Evolutionary conservation across 1,140 invertebrate genomes (phyloP).

Genomic region (Pseudobourletiella spinata): DNA sequence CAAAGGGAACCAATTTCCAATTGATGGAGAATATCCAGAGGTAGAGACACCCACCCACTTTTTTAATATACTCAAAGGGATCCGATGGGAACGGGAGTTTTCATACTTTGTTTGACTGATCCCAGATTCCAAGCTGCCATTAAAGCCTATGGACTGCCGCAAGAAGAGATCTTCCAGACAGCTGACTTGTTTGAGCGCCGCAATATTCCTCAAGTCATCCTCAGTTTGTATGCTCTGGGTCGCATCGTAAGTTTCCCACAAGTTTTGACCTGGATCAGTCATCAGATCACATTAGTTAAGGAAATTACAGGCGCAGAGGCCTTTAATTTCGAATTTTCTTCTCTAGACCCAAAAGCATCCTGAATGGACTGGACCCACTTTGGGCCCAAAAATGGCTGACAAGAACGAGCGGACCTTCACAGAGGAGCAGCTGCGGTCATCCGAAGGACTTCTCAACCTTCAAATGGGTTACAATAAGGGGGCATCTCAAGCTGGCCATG

Average conservation of each 20-base stretch:
- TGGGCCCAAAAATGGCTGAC: slow-evolving; percentile 91
- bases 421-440: slow-evolving; percentile 85
- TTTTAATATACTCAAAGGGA: background rate
- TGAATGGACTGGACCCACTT: slow-evolving; percentile 75
- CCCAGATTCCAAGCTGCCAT: slow-evolving; percentile 85
- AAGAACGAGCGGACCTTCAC: slow-evolving; percentile 88
- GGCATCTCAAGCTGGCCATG: slow-evolving; percentile 72
- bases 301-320: background rate
- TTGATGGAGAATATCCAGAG: slow-evolving; percentile 97
- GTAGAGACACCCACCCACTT: slow-evolving; percentile 39
- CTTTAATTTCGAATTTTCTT: background rate
- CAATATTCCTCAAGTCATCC: slow-evolving; percentile 91
- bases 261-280: too few relatives aligned
- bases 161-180: slow-evolving; percentile 97
- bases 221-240: slow-evolving; percentile 77
- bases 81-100: background rate
- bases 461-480: slow-evolving; percentile 97
- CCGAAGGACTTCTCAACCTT: slow-evolving; percentile 80
- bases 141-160: slow-evolving; percentile 81
- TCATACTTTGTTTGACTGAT: background rate
- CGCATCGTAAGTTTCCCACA: slow-evolving; percentile 65
- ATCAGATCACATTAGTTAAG: too few relatives aligned
- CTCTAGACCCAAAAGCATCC: slow-evolving; percentile 83
- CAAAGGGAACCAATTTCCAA: slow-evolving; percentile 92
- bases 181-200: slow-evolving; percentile 93